Percentiles rank a stretch among this genome's conserved stretches.
phyloP scores from a whole-genome alignment of 2,888 invertebrate genomes.

The Volucella bombylans region DNA sequence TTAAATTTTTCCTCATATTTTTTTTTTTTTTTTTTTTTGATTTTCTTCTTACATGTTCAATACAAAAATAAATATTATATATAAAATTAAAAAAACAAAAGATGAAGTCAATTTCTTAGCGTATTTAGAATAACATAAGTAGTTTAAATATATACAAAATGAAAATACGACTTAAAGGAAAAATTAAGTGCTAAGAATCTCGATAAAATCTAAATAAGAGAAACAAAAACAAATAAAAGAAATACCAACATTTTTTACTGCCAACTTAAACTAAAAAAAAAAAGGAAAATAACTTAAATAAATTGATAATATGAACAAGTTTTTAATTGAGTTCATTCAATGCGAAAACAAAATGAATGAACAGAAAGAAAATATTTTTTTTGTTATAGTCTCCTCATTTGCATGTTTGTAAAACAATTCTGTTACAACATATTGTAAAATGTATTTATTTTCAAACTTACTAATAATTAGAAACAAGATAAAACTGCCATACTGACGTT shows the following conservation, averaged over 20 bases:
- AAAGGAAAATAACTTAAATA: slow-evolving; percentile 23
- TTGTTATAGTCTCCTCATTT: slow-evolving; percentile 13
- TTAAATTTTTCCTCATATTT: not conserved
- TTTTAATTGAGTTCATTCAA: slow-evolving; percentile 31
- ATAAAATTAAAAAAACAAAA: slow-evolving; percentile 41
- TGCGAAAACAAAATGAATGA: slow-evolving; percentile 16
- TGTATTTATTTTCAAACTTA: slow-evolving; percentile 3
- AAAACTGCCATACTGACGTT: slow-evolving; percentile 56
- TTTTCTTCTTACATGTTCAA: slow-evolving; percentile 11
- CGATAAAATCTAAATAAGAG: slow-evolving; percentile 14
- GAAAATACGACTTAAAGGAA: slow-evolving; percentile 27
- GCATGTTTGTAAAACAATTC: slow-evolving; percentile 6
- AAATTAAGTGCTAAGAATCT: slow-evolving; percentile 24
- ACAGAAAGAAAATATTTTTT: not conserved
- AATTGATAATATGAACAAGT: slow-evolving; percentile 25
- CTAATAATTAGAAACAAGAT: slow-evolving; percentile 18
- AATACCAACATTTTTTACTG: slow-evolving; percentile 64
- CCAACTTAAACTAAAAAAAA: slow-evolving; percentile 58
- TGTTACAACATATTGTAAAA: not conserved
- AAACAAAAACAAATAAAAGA: slow-evolving; percentile 43
- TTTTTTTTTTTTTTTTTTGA: slow-evolving; percentile 1
- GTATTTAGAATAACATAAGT: slow-evolving; percentile 60
- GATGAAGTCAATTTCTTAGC: slow-evolving; percentile 69
- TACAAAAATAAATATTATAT: slow-evolving; percentile 76
- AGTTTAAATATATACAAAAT: slow-evolving; percentile 54